These are phyloP conservation scores for Drosophila phalerata DNA, from an alignment of 2,888 invertebrate genomes.

Conservation along the genomic window DNA sequence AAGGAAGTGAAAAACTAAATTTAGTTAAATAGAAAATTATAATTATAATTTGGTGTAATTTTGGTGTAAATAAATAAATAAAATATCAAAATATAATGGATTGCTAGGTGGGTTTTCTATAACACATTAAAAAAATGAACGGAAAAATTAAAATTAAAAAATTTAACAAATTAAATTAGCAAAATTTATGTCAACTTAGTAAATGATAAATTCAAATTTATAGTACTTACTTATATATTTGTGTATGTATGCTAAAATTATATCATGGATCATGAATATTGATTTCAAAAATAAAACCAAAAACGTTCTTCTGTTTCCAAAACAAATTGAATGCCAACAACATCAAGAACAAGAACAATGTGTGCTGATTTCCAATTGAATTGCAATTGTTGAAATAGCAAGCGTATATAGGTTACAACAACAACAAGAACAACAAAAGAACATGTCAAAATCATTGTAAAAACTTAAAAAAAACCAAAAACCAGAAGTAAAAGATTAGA, in stretches of 20 bases:
- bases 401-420: conserved; percentile 31
- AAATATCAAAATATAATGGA: conserved; percentile 52
- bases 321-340: conserved; percentile 60
- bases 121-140: conserved; percentile 32
- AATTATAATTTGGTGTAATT: conserved; percentile 66
- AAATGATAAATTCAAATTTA: conserved; percentile 79
- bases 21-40: conserved; percentile 58
- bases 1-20: conserved; percentile 27
- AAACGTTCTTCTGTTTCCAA: conserved; percentile 45
- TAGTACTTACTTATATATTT: conserved; percentile 65
- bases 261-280: conserved; percentile 49
- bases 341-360: conserved; percentile 31
- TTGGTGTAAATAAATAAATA: conserved; percentile 64
- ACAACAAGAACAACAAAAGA: conserved; percentile 34
- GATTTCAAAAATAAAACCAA: conserved; percentile 24
- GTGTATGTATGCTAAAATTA: conserved; percentile 65
- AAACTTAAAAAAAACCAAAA: conserved; percentile 38
- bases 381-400: conserved; percentile 41
- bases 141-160: conserved; percentile 33
- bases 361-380: conserved; percentile 62
- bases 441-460: conserved; percentile 66
- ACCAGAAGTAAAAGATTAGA: conserved; percentile 51
- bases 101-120: conserved; percentile 78
- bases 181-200: conserved; percentile 80
- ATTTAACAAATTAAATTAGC: conserved; percentile 68